phyloP scores from a whole-genome alignment of 1,140 invertebrate species.

The Drosophila ironensis region DNA sequence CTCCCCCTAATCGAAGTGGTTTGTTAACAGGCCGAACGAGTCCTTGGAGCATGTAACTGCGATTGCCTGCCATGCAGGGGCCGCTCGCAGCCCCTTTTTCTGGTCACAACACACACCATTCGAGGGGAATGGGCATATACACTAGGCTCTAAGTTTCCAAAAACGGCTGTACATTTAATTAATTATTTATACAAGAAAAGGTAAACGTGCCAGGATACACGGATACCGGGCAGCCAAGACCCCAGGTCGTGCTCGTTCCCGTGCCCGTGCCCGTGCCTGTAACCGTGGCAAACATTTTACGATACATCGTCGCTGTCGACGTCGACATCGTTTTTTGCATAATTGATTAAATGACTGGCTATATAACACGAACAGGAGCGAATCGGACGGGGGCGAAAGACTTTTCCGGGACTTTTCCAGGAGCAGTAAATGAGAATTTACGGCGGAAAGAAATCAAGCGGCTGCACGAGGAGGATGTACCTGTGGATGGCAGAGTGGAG shows the following conservation, averaged over 20 bases:
- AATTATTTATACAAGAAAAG: constrained; percentile 77
- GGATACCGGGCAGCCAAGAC: too few species aligned
- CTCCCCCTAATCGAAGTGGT: constrained; percentile 57
- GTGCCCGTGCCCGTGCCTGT: constrained; percentile 27
- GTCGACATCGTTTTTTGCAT: constrained; percentile 75
- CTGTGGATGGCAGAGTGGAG: background rate
- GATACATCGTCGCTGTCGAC: constrained; percentile 65
- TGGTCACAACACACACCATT: too few species aligned
- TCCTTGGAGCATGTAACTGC: constrained; percentile 50
- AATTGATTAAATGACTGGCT: constrained; percentile 77
- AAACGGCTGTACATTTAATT: constrained; percentile 75
- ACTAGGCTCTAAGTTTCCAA: constrained; percentile 22
- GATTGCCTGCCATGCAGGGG: constrained; percentile 36
- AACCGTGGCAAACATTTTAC: constrained; percentile 66
- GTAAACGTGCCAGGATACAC: constrained; percentile 68
- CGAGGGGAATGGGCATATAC: too few species aligned
- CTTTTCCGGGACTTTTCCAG: constrained; percentile 1
- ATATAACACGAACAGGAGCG: constrained; percentile 53
- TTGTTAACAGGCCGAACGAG: constrained; percentile 51
- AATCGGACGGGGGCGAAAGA: background rate
- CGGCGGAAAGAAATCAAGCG: constrained; percentile 44
- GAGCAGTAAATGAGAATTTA: constrained; percentile 58
- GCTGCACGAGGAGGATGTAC: background rate
- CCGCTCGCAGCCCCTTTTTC: too few species aligned
- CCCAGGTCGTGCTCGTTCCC: too few species aligned